These are phyloP conservation scores for Pantherophis vulpinus DNA, from an alignment of 2,797 vertebrate genomes.

Conservation along the genomic window DNA sequence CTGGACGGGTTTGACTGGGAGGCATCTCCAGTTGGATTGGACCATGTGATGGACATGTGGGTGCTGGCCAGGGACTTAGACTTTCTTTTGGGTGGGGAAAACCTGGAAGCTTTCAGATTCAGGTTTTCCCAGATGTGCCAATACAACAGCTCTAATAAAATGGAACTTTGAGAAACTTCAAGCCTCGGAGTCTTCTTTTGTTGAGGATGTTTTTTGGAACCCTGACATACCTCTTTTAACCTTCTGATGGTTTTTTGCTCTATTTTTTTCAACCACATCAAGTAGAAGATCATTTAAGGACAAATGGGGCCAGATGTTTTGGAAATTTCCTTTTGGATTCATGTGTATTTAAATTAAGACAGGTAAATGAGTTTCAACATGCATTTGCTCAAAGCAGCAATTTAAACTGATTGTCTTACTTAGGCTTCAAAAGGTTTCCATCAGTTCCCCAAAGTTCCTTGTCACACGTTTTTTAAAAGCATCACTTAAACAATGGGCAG, in stretches of 20 bases:
- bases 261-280: neutral
- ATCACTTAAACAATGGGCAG: constrained; percentile 17
- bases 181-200: no score
- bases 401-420: neutral
- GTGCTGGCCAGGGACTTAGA: no score
- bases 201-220: no score
- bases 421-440: neutral
- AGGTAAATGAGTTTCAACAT: neutral
- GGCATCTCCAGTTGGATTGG: no score
- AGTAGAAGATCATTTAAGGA: constrained; percentile 11
- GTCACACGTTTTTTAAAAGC: constrained; percentile 1
- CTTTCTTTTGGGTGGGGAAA: no score
- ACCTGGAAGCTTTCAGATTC: no score
- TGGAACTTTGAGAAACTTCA: no score
- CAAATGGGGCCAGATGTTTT: constrained; percentile 1
- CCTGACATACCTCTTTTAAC: neutral
- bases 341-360: neutral
- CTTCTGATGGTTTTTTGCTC: neutral
- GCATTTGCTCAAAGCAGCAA: neutral
- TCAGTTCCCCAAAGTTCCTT: neutral
- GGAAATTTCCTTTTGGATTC: neutral
- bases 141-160: no score
- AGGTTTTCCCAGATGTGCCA: no score
- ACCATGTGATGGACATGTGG: no score
- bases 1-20: no score